Evolutionary conservation across 2,888 invertebrate genomes (phyloP).

Genomic region (Amphiduros pacificus): DNA sequence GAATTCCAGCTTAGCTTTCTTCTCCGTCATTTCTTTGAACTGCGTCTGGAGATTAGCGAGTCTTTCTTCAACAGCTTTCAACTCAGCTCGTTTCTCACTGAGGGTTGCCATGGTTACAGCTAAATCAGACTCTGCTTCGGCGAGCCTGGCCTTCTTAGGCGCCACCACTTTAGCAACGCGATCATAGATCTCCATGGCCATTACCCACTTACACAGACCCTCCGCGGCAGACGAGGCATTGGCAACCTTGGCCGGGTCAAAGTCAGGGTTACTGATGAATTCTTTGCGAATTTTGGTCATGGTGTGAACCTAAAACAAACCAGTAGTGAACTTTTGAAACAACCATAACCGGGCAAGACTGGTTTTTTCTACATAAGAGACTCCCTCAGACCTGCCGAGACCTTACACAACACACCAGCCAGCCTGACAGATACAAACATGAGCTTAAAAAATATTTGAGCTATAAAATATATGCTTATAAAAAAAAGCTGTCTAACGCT

Average conservation of each 20-base stretch:
- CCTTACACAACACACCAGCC: not conserved
- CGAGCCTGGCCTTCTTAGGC: conserved; percentile 88
- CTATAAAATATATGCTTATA: no score
- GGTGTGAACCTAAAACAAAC: no score
- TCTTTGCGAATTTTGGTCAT: conserved; percentile 90
- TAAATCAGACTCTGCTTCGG: conserved; percentile 85
- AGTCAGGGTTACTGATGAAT: conserved; percentile 80
- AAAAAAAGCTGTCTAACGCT: not conserved
- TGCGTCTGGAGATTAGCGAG: conserved; percentile 36
- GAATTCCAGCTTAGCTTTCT: conserved; percentile 33
- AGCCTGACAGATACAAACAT: not conserved
- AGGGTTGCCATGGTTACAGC: conserved; percentile 86
- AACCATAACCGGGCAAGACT: no score
- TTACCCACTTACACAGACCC: conserved; percentile 84
- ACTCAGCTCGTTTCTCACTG: conserved; percentile 84
- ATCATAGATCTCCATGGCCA: conserved; percentile 96
- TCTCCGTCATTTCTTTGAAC: conserved; percentile 35
- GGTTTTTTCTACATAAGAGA: no score
- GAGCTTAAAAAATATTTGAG: not conserved
- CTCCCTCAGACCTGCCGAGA: no score
- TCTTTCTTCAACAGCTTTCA: conserved; percentile 69
- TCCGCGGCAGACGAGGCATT: conserved; percentile 65
- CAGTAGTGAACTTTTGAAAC: no score
- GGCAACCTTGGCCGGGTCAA: conserved; percentile 83
- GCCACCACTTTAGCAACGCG: conserved; percentile 80